These are phyloP conservation scores for Sphaeramia orbicularis DNA, from an alignment of 2,797 vertebrate genomes.

Conservation along the genomic window DNA sequence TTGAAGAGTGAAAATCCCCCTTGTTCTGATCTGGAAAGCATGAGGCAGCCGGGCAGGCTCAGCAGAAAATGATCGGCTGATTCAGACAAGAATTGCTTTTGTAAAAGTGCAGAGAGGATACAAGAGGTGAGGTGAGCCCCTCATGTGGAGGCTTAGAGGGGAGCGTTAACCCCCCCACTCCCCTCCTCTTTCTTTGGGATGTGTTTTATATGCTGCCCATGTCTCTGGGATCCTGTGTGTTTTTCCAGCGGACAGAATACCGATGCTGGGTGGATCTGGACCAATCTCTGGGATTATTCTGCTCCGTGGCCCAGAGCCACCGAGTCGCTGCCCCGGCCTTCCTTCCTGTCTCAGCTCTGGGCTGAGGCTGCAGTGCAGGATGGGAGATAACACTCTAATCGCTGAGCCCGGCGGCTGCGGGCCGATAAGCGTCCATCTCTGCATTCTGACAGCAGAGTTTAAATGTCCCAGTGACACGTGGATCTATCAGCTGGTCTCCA, in stretches of 20 bases:
- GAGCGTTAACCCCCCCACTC: constrained; percentile 46
- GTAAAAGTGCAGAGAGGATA: constrained; percentile 33
- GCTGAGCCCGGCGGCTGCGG: constrained; percentile 52
- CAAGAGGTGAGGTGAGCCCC: constrained; percentile 40
- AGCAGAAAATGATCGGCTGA: constrained; percentile 36
- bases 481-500: constrained; percentile 57
- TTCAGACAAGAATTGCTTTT: constrained; percentile 47
- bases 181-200: constrained; percentile 60
- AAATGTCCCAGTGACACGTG: constrained; percentile 75
- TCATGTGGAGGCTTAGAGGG: constrained; percentile 43
- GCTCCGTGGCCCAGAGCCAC: constrained; percentile 61
- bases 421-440: constrained; percentile 75
- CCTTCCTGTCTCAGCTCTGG: constrained; percentile 83
- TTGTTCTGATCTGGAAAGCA: constrained; percentile 42
- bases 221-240: constrained; percentile 77
- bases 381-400: constrained; percentile 85
- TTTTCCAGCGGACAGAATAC: constrained; percentile 63
- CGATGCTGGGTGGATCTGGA: constrained; percentile 36
- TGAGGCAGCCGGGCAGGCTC: constrained; percentile 38
- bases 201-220: constrained; percentile 79
- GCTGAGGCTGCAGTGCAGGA: constrained; percentile 77
- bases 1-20: constrained; percentile 41
- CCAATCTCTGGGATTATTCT: constrained; percentile 66
- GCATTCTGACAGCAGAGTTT: constrained; percentile 63
- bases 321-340: constrained; percentile 70